These are phyloP conservation scores for mouse (Mus musculus) DNA, from an alignment of 2,113 vertebrate genomes.

Conservation along the genomic window GRCm39 chr4:149877001-149877500, in stretches of 20 bases:
- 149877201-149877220: background rate
- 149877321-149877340: slow-evolving; percentile 90
- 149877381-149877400: slow-evolving; percentile 92
- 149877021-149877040: background rate
- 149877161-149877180: background rate
- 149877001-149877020: background rate
- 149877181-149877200: background rate
- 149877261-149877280: background rate
- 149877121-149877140: background rate
- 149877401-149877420: slow-evolving; percentile 92
- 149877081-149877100: background rate
- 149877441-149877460: slow-evolving; percentile 91
- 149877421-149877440: slow-evolving; percentile 90
- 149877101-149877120: background rate
- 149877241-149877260: background rate
- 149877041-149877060: background rate
- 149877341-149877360: slow-evolving; percentile 94
- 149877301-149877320: too few relatives aligned
- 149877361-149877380: slow-evolving; percentile 93
- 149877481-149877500: too few relatives aligned
- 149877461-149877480: slow-evolving; percentile 91
- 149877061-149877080: background rate
- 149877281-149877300: background rate
- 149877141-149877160: background rate
- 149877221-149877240: background rate